Conservation (phyloP, 2,113 vertebrate species). For the Pluvialis apricaria region DNA sequence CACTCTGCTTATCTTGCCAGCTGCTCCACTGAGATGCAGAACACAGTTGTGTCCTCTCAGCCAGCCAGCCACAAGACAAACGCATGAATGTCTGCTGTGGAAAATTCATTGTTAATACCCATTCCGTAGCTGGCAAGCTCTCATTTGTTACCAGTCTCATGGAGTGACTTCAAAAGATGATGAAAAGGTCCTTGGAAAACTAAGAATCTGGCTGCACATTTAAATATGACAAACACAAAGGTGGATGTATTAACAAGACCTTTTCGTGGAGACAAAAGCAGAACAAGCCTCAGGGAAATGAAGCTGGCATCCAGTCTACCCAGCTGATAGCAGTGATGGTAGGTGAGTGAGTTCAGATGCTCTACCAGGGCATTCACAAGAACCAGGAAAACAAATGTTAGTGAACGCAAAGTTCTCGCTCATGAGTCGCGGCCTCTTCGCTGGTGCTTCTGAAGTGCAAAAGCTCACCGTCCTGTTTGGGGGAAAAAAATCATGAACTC, state of each 20-base stretch:
- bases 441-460: not conserved
- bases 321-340: not conserved
- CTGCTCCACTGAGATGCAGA: slow-evolving; percentile 40
- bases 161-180: slow-evolving; percentile 25
- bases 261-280: slow-evolving; percentile 6
- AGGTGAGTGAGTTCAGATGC: not conserved
- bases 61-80: slow-evolving; percentile 19
- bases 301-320: not conserved
- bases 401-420: not conserved
- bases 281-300: not conserved
- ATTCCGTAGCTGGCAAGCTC: not conserved
- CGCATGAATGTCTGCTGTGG: not conserved
- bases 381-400: not conserved
- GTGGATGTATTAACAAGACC: not conserved
- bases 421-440: not conserved
- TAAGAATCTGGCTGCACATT: not conserved
- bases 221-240: slow-evolving; percentile 31
- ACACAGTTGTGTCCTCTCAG: slow-evolving; percentile 4
- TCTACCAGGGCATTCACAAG: not conserved
- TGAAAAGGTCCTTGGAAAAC: slow-evolving; percentile 2
- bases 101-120: slow-evolving; percentile 33
- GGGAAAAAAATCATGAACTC: accelerated
- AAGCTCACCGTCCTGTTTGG: not conserved
- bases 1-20: slow-evolving; percentile 17
- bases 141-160: not conserved